Base-by-base conservation (phyloP, 1,140 invertebrate genomes). In the Drosophila mayri region DNA sequence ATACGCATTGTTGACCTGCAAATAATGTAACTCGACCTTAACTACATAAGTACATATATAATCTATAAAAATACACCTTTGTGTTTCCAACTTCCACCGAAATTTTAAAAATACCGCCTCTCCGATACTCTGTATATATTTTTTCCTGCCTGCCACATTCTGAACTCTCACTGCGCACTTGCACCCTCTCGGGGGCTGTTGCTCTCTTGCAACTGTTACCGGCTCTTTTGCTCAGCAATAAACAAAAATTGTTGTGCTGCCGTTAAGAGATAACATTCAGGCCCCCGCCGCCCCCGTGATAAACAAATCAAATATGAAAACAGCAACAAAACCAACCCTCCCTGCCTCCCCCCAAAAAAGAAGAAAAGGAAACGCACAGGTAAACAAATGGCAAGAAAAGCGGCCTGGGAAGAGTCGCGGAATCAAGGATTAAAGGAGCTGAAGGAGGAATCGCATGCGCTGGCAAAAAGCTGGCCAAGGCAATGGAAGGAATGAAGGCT, bases 1-100 rank as follows among this genome's bases (percentile, higher is more conserved):
- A 91, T 96, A 98, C 4, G 95, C 96, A 73, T 96, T 95, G 93
- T 98, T 98, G 57, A 98, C 97, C 97, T 98, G 92, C 4, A 59
- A 11, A 16, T 52, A 58, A 43, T 0, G 40, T 22, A 28, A 52
- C 11, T 2, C 2, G 22, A 22, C 22, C n/a, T n/a, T n/a, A n/a
- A n/a, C n/a, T n/a, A n/a, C n/a, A n/a, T n/a, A n/a, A n/a, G n/a
- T n/a, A n/a, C n/a, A n/a, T n/a, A n/a, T n/a, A n/a, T n/a, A 22
- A 22, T 22, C 22, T 3, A 22, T 22, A 4, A 25, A 25, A 25
- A 25, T 5, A n/a, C 25, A 25, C 25, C 3, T 25, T 25, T 25
- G 25, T 25, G 25, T 25, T 25, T 4, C 0, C 25, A 25, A 25
- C 5, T 25, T 25, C 4, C 0, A 25, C 3, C 25, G 4, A 25